phyloP scores from a whole-genome alignment of 2,797 vertebrate genomes.

The Heliangelus exortis region DNA sequence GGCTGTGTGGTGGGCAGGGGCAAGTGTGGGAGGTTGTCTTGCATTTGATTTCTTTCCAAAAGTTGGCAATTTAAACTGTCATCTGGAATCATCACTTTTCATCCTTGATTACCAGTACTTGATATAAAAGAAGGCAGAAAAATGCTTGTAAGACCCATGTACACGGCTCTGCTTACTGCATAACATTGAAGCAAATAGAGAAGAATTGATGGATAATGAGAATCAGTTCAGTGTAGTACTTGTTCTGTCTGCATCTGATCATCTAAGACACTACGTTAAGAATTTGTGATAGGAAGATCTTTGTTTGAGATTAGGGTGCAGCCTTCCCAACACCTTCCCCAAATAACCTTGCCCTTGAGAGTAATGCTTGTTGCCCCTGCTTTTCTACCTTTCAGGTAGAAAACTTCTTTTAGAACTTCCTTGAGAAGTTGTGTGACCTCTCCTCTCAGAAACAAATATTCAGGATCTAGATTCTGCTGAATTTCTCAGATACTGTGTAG shows the following conservation, averaged over 20 bases:
- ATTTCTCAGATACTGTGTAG: neutral
- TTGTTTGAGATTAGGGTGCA: neutral
- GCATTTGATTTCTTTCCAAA: constrained; percentile 1
- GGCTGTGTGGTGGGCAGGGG: neutral
- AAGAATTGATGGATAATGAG: fast-evolving
- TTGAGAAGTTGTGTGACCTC: neutral
- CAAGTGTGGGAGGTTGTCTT: neutral
- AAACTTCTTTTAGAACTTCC: too few relatives aligned
- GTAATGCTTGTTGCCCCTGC: neutral
- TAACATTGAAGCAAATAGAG: neutral
- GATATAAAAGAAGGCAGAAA: neutral
- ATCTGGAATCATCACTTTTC: constrained; percentile 12
- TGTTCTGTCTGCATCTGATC: neutral
- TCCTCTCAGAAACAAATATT: neutral
- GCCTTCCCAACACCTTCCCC: neutral
- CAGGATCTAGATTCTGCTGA: neutral
- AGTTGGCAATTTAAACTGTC: constrained; percentile 24
- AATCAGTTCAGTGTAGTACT: neutral
- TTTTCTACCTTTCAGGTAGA: neutral
- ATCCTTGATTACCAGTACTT: neutral
- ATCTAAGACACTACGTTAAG: neutral
- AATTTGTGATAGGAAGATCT: neutral
- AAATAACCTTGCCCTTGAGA: neutral
- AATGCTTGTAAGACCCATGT: neutral
- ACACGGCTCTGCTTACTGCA: neutral